Conservation (phyloP, 2,113 vertebrate genomes). For the Mastomys coucha region DNA sequence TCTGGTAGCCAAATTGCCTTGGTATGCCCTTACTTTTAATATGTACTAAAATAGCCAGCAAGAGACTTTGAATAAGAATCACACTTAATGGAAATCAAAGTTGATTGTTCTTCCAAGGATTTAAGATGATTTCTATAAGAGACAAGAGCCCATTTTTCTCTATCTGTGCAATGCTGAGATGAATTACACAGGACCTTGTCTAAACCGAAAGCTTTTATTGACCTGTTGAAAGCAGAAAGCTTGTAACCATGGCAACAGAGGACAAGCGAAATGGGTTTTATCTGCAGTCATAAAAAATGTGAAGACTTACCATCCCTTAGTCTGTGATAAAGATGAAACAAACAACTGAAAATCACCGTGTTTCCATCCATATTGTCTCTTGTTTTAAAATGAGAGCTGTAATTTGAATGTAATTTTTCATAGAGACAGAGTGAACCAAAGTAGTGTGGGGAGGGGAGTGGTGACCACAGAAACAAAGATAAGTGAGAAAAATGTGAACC, state of each 20-base stretch:
- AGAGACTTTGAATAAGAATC: conserved; percentile 5
- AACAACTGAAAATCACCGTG: conserved; percentile 2
- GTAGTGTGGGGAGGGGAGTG: background rate
- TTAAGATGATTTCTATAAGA: conserved; percentile 32
- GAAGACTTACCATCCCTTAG: conserved; percentile 27
- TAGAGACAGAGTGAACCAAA: background rate
- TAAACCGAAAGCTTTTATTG: conserved; percentile 74
- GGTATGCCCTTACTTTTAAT: background rate
- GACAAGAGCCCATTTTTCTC: background rate
- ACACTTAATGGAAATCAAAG: conserved; percentile 56
- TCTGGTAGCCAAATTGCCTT: background rate
- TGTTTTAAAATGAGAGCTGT: conserved; percentile 15
- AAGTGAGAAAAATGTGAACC: background rate
- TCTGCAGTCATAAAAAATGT: conserved; percentile 72
- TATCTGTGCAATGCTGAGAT: conserved; percentile 66
- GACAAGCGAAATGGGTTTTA: conserved; percentile 76
- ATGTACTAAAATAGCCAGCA: conserved; percentile 36
- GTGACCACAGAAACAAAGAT: background rate
- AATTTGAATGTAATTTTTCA: conserved; percentile 25
- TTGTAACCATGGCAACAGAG: conserved; percentile 79
- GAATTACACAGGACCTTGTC: conserved; percentile 75
- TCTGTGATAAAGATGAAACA: conserved; percentile 35
- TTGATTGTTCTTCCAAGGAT: conserved; percentile 18
- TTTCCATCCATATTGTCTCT: conserved; percentile 2
- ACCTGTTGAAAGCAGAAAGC: conserved; percentile 76